Conservation (phyloP, 2,113 vertebrate genomes). For the Protobothrops flavoviridis region DNA sequence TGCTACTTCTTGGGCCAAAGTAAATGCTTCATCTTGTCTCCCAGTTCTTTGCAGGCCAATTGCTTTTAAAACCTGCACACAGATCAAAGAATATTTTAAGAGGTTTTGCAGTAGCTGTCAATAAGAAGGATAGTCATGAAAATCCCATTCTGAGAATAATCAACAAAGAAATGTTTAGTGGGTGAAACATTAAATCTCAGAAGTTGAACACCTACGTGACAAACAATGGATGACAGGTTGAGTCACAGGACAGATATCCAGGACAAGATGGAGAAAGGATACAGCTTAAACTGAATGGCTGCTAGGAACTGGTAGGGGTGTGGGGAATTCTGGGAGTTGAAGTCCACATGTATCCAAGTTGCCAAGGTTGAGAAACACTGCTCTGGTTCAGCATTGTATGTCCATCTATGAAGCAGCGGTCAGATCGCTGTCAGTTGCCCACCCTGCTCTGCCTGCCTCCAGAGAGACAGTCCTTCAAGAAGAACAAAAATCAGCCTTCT, state of each 20-base stretch:
- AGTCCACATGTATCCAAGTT: not conserved
- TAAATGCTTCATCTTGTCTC: conserved; percentile 94
- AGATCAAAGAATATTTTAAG: conserved; percentile 38
- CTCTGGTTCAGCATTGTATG: not conserved
- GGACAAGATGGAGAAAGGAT: not conserved
- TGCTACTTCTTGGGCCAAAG: conserved; percentile 91
- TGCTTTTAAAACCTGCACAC: conserved; percentile 89
- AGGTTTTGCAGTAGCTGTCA: not conserved
- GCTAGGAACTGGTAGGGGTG: not conserved
- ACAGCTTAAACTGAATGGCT: not conserved
- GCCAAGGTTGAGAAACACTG: not conserved
- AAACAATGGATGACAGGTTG: not conserved
- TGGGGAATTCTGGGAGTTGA: no score
- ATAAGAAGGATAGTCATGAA: not conserved
- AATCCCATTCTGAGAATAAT: not conserved
- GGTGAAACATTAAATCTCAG: not conserved
- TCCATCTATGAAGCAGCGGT: not conserved
- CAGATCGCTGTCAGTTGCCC: not conserved
- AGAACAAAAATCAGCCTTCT: not conserved
- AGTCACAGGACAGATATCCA: not conserved
- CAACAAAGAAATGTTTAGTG: not conserved
- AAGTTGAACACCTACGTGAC: no score
- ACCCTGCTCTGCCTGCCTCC: not conserved
- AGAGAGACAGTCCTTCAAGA: not conserved
- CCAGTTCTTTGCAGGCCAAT: conserved; percentile 96